A percentile compares a stretch with the other conserved stretches of the same genome.
Evolutionary conservation across 2,888 invertebrate genomes (phyloP).

Genomic region (Hoplodrina blanda): DNA sequence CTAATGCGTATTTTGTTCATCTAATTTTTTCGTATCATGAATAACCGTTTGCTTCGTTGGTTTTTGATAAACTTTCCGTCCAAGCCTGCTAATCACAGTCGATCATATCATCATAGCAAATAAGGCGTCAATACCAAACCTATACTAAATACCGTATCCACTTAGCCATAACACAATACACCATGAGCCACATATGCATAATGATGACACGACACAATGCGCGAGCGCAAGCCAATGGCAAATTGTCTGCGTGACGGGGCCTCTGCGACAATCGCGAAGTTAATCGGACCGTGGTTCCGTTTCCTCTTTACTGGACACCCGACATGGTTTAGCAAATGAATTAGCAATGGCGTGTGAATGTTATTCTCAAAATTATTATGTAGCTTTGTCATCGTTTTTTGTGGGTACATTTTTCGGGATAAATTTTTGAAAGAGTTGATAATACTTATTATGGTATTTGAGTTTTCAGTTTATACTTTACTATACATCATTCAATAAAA

Average conservation of each 20-base stretch:
- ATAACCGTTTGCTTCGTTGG: not conserved
- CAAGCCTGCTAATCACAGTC: not conserved
- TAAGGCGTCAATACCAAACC: slow-evolving; percentile 28
- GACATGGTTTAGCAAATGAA: slow-evolving; percentile 62
- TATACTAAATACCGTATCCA: slow-evolving; percentile 35
- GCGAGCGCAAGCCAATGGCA: slow-evolving; percentile 69
- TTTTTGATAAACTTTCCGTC: not conserved
- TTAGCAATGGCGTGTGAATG: slow-evolving; percentile 72
- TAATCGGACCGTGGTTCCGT: slow-evolving; percentile 84
- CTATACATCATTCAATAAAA: too few relatives aligned
- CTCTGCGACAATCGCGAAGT: slow-evolving; percentile 76
- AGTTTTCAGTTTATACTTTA: too few relatives aligned
- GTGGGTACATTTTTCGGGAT: not conserved
- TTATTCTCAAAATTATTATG: slow-evolving; percentile 8
- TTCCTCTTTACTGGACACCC: slow-evolving; percentile 73
- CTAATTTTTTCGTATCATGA: not conserved
- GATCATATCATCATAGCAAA: not conserved
- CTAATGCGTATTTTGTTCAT: too few relatives aligned
- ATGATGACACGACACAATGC: slow-evolving; percentile 63
- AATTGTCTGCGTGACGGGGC: slow-evolving; percentile 66
- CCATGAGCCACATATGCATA: slow-evolving; percentile 38
- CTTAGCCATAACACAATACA: slow-evolving; percentile 47
- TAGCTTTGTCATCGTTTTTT: slow-evolving; percentile 11
- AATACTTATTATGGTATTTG: too few relatives aligned
- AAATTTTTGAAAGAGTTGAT: not conserved